A percentile compares a stretch with the other conserved stretches of the same genome.
Conservation (phyloP, 1,140 invertebrate species). For the Dolichoris vasculosae region DNA sequence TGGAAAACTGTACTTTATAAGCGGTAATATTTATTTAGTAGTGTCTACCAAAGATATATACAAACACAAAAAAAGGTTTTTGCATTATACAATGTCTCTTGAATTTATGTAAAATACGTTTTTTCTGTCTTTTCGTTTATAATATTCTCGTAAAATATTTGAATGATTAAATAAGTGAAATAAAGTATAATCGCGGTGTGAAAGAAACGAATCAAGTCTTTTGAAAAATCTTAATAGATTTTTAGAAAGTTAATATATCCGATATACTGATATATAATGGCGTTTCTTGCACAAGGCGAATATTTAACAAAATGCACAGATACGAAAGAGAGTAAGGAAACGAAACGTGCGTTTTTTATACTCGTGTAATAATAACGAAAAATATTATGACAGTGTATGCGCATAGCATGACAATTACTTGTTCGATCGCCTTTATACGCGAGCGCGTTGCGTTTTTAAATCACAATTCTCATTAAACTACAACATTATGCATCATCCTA, state of each 20-base stretch:
- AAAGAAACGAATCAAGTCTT: slow-evolving; percentile 32
- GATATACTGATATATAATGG: slow-evolving; percentile 29
- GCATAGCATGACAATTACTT: slow-evolving; percentile 60
- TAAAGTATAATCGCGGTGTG: slow-evolving; percentile 43
- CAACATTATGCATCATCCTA: slow-evolving; percentile 50
- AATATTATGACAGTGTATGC: slow-evolving; percentile 38
- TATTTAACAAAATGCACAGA: slow-evolving; percentile 20
- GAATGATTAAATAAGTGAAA: slow-evolving; percentile 44
- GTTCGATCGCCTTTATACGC: slow-evolving; percentile 55
- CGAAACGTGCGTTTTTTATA: slow-evolving; percentile 26
- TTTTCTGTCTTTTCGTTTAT: slow-evolving; percentile 48
- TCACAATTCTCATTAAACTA: slow-evolving; percentile 59
- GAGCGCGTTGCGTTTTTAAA: slow-evolving; percentile 62
- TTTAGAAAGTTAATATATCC: slow-evolving; percentile 47
- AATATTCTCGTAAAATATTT: slow-evolving; percentile 34
- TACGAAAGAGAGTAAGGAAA: slow-evolving; percentile 19
- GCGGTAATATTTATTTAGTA: slow-evolving; percentile 73
- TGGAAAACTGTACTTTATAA: slow-evolving; percentile 57
- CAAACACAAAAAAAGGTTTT: slow-evolving; percentile 60
- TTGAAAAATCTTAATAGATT: slow-evolving; percentile 44
- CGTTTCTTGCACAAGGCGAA: slow-evolving; percentile 42
- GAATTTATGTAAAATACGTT: slow-evolving; percentile 58
- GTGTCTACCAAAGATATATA: slow-evolving; percentile 73
- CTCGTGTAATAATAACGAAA: neutral
- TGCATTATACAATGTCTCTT: slow-evolving; percentile 60